These are phyloP conservation scores for Caenorhabditis sp. DNA, from an alignment of 2,888 invertebrate genomes.

Conservation along the genomic window DNA sequence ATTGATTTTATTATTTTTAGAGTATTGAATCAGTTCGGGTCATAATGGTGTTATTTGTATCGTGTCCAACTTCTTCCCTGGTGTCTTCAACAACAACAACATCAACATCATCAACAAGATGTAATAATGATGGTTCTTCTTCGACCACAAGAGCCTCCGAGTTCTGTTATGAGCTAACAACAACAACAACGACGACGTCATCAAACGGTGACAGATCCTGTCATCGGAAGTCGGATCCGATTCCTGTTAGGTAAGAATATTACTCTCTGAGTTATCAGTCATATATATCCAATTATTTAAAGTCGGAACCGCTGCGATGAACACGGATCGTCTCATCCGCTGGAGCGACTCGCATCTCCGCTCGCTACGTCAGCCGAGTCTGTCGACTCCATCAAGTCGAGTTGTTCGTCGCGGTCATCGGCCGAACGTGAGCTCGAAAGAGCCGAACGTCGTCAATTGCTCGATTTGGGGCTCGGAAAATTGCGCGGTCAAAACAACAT, in stretches of 20 bases:
- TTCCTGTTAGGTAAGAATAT: constrained; percentile 45
- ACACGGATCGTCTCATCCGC: constrained; percentile 33
- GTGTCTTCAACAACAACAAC: constrained; percentile 37
- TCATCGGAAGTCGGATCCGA: constrained; percentile 40
- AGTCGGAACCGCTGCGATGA: constrained; percentile 11
- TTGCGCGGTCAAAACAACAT: constrained; percentile 47
- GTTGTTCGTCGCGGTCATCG: constrained; percentile 55
- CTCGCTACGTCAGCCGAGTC: constrained; percentile 49
- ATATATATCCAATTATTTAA: not conserved
- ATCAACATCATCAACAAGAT: not conserved
- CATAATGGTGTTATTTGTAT: constrained; percentile 49
- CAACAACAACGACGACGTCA: constrained; percentile 2
- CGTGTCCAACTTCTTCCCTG: constrained; percentile 45
- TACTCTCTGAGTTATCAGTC: not conserved
- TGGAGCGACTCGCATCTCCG: constrained; percentile 44
- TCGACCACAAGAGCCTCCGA: not conserved
- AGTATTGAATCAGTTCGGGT: constrained; percentile 55
- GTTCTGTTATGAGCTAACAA: not conserved
- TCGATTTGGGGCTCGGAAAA: constrained; percentile 51
- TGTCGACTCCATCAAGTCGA: constrained; percentile 49
- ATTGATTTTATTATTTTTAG: constrained; percentile 11
- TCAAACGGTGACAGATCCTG: not conserved
- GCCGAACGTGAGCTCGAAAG: constrained; percentile 56
- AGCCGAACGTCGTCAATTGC: constrained; percentile 47
- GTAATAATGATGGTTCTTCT: constrained; percentile 6